Conservation (phyloP, 2,888 invertebrate genomes). For the Sabatieria punctata region DNA sequence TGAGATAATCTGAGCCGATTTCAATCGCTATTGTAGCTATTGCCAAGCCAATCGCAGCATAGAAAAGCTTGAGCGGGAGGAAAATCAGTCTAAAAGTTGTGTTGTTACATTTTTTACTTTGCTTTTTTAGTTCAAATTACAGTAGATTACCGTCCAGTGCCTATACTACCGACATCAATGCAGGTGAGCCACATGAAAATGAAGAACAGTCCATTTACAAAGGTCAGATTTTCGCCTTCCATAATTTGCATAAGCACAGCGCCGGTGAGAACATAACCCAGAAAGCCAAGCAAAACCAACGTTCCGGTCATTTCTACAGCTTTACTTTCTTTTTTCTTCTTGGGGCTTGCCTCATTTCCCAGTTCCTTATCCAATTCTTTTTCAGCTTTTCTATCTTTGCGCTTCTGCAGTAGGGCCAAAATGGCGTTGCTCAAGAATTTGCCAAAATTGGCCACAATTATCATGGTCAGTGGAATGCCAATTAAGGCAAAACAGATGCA, state of each 20-base stretch:
- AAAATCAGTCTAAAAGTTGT: not conserved
- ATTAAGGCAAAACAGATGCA: constrained; percentile 1
- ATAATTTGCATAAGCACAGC: too few relatives aligned
- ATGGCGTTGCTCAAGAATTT: not conserved
- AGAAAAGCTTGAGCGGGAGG: constrained; percentile 1
- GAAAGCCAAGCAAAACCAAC: too few relatives aligned
- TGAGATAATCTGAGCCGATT: not conserved
- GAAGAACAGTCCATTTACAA: not conserved
- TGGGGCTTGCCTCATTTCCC: not conserved
- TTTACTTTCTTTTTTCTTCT: not conserved
- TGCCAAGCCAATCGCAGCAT: not conserved
- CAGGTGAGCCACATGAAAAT: constrained; percentile 1
- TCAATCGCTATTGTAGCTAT: constrained; percentile 2
- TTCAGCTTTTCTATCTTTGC: too few relatives aligned
- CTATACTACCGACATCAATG: constrained; percentile 1
- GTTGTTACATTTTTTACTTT: too few relatives aligned
- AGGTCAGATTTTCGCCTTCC: too few relatives aligned
- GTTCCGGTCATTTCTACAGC: not conserved
- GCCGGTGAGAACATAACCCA: too few relatives aligned
- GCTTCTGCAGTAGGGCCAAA: too few relatives aligned
- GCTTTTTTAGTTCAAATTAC: too few relatives aligned
- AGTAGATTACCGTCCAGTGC: not conserved
- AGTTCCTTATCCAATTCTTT: too few relatives aligned
- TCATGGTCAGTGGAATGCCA: constrained; percentile 4
- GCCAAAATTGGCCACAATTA: constrained; percentile 3